Evolutionary conservation across 2,888 invertebrate species (phyloP).

Genomic region (Drosophila kanekoi): DNA sequence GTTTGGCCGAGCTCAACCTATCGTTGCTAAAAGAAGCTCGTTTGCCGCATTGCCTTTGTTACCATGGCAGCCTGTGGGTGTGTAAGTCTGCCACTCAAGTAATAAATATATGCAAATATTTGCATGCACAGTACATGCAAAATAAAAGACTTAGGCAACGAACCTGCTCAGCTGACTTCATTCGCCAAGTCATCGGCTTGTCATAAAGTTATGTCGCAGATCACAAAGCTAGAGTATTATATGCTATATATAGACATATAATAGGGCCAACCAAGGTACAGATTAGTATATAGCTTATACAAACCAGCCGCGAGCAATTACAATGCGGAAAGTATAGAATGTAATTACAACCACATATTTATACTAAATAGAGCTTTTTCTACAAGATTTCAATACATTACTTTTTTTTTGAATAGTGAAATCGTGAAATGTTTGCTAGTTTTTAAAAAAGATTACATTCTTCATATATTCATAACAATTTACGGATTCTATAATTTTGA

Average conservation of each 20-base stretch:
- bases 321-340: constrained; percentile 2
- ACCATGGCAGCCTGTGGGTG: constrained; percentile 66
- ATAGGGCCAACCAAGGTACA: constrained; percentile 3
- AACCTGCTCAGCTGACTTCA: constrained; percentile 54
- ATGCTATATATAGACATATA: constrained; percentile 3
- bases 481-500: no score
- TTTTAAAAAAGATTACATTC: no score
- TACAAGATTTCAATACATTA: no score
- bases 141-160: constrained; percentile 77
- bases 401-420: no score
- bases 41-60: constrained; percentile 60
- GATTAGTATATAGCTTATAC: constrained; percentile 4
- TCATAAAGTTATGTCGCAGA: constrained; percentile 57
- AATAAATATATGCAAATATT: constrained; percentile 77
- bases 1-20: constrained; percentile 47
- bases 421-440: no score
- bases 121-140: constrained; percentile 53
- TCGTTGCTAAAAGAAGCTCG: constrained; percentile 68
- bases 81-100: constrained; percentile 55
- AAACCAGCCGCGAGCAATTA: constrained; percentile 21
- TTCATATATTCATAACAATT: no score
- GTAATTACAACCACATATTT: no score
- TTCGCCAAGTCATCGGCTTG: constrained; percentile 58
- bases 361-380: no score
- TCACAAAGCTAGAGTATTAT: background rate